phyloP scores from a whole-genome alignment of 2,797 vertebrate genomes.

The Pseudomugil gertrudae region DNA sequence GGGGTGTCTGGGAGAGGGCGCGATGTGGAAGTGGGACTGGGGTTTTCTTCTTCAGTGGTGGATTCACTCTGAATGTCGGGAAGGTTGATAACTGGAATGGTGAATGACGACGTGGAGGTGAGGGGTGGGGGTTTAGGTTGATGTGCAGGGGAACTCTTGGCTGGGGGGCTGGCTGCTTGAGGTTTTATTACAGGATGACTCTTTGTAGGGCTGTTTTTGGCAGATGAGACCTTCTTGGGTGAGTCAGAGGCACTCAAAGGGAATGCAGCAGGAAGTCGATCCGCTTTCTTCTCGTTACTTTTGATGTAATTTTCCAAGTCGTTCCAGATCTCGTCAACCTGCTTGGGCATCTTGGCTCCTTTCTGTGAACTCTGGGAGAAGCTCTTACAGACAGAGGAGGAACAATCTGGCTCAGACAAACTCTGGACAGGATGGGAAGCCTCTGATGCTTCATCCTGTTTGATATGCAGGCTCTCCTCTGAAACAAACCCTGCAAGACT shows the following conservation, averaged over 20 bases:
- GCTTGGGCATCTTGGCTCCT: conserved; percentile 90
- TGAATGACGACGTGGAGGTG: conserved; percentile 60
- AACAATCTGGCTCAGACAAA: conserved; percentile 79
- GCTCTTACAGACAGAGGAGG: conserved; percentile 83
- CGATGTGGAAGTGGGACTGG: conserved; percentile 32
- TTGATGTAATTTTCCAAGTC: conserved; percentile 98
- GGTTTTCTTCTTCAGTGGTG: conserved; percentile 61
- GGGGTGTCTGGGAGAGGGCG: conserved; percentile 70
- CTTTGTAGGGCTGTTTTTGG: conserved; percentile 62
- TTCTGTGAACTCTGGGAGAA: conserved; percentile 78
- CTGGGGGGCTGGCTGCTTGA: conserved; percentile 37
- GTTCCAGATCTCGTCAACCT: conserved; percentile 97
- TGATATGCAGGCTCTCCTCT: conserved; percentile 89
- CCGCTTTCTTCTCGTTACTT: conserved; percentile 93
- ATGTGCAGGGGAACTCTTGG: conserved; percentile 56
- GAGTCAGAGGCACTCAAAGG: conserved; percentile 88
- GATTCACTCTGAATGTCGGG: conserved; percentile 68
- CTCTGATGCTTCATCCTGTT: conserved; percentile 79
- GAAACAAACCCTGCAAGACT: conserved; percentile 83
- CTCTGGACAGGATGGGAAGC: conserved; percentile 52
- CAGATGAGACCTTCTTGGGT: conserved; percentile 59
- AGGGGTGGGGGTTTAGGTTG: conserved; percentile 51
- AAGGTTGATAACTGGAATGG: conserved; percentile 79
- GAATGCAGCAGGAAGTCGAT: conserved; percentile 92
- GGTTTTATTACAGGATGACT: conserved; percentile 29